Percentiles rank a stretch among this genome's conserved stretches.
phyloP scores from a whole-genome alignment of 1,140 invertebrate genomes.

The Formica selysi region DNA sequence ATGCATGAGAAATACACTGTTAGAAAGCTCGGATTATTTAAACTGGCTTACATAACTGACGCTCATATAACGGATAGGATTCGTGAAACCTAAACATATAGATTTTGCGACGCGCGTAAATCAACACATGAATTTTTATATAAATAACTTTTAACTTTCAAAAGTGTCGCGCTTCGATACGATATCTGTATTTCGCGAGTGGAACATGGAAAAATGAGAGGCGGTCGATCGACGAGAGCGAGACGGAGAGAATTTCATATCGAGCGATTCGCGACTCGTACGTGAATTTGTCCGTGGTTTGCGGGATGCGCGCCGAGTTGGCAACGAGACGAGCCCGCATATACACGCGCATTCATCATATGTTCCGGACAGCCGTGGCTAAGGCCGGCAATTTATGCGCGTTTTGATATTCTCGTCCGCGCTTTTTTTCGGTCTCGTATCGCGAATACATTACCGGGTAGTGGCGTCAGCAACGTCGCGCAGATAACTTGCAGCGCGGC shows the following conservation, averaged over 20 bases:
- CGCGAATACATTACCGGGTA: constrained; percentile 76
- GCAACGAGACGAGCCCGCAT: constrained; percentile 60
- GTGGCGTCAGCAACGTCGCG: constrained; percentile 52
- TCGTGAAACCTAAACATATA: background rate
- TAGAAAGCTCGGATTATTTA: background rate
- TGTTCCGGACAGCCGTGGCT: constrained; percentile 62
- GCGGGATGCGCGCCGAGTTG: constrained; percentile 56
- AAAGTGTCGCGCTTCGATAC: background rate
- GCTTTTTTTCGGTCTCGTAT: constrained; percentile 66
- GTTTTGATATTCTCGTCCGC: constrained; percentile 78
- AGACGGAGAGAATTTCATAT: background rate
- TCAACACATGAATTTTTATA: no score
- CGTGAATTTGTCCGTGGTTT: constrained; percentile 54
- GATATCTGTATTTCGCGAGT: background rate
- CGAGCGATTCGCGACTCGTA: constrained; percentile 53
- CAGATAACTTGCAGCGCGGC: constrained; percentile 63
- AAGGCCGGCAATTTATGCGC: constrained; percentile 78
- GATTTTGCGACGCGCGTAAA: background rate
- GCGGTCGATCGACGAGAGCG: background rate
- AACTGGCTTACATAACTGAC: background rate
- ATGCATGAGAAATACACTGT: no score
- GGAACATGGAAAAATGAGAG: constrained; percentile 12
- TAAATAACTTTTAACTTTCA: background rate
- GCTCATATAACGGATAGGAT: background rate
- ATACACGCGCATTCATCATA: constrained; percentile 74